Evolutionary conservation across 2,113 vertebrate species (phyloP), one percentile per base, ranked within the genome.

Genomic region (Chrysochloris asiatica): DNA sequence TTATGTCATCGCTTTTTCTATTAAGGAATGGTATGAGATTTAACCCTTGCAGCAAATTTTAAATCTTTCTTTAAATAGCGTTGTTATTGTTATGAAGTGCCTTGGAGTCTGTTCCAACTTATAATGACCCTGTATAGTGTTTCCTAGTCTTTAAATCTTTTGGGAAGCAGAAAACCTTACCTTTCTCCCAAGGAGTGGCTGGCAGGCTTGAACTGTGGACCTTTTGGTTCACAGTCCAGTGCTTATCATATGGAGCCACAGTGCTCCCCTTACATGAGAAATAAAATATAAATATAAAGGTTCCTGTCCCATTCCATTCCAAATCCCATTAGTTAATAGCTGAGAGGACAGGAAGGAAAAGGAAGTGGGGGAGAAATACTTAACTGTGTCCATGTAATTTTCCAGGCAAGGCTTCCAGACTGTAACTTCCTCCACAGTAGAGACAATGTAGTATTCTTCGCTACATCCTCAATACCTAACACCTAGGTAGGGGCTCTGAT

Each of bases 11-110:
- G 30, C 8, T 71, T 28, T 82, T 10, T 2, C 54, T 65, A 30
- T 50, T 45, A 93, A 89, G n/a, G n/a, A 88, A 75, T 91, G 50
- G 43, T 30, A 67, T 33, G 36, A 82, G 33, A 71, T 81, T 85
- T 28, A 50, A 41, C 13, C 82, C 28, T 36, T 71, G 24, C 88
- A 85, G 41, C 65, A 59, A 87, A 67, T 9, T 69, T 82, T 7
- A 12, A 47, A 21, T 30, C 67, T 61, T 2, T 52, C 72, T 72
- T 59, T 48, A 45, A 83, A 63, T 45, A 69, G n/a, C n/a, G n/a
- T n/a, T n/a, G n/a, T n/a, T n/a, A n/a, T n/a, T n/a, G n/a, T n/a
- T n/a, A n/a, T n/a, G n/a, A n/a, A n/a, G n/a, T n/a, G n/a, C n/a
- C n/a, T n/a, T n/a, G n/a, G n/a, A n/a, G n/a, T n/a, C n/a, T n/a